phyloP scores from a whole-genome alignment of 1,140 invertebrate species.

The Agrypnia vestita region DNA sequence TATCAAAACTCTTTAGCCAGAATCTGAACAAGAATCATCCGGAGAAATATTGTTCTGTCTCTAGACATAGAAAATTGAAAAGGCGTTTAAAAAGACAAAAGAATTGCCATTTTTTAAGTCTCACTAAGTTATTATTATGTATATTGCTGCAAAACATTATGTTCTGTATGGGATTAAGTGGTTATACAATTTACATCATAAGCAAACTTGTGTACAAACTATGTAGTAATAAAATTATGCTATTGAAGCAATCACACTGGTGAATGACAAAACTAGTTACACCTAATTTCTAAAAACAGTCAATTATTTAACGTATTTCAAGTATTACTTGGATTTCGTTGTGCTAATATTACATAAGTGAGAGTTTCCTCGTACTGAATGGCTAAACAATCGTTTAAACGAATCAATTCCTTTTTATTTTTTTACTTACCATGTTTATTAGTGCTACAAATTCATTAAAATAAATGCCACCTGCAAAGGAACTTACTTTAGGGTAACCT shows the following conservation, averaged over 20 bases:
- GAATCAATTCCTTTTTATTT: constrained; percentile 38
- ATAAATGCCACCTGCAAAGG: no score
- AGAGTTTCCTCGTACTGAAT: constrained; percentile 9
- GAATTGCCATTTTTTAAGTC: neutral
- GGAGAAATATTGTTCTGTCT: no score
- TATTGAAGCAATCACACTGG: constrained; percentile 39
- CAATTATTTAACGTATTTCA: constrained; percentile 43
- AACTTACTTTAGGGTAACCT: no score
- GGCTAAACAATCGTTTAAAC: constrained; percentile 16
- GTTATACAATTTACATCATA: constrained; percentile 38
- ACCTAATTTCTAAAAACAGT: constrained; percentile 48
- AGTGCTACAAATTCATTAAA: neutral
- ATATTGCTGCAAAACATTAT: no score
- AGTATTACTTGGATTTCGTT: constrained; percentile 43
- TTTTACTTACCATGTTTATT: neutral
- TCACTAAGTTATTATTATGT: neutral
- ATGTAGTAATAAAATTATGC: constrained; percentile 29
- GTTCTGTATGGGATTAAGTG: constrained; percentile 18
- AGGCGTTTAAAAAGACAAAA: no score
- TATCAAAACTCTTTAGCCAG: no score
- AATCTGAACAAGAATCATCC: no score
- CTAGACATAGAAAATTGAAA: no score
- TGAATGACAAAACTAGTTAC: constrained; percentile 35
- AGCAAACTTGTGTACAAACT: constrained; percentile 41
- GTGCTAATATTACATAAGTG: constrained; percentile 48